Percentiles rank a stretch among this genome's conserved stretches.
Conservation (phyloP, 2,797 vertebrate genomes). For the Anabacerthia variegaticeps region DNA sequence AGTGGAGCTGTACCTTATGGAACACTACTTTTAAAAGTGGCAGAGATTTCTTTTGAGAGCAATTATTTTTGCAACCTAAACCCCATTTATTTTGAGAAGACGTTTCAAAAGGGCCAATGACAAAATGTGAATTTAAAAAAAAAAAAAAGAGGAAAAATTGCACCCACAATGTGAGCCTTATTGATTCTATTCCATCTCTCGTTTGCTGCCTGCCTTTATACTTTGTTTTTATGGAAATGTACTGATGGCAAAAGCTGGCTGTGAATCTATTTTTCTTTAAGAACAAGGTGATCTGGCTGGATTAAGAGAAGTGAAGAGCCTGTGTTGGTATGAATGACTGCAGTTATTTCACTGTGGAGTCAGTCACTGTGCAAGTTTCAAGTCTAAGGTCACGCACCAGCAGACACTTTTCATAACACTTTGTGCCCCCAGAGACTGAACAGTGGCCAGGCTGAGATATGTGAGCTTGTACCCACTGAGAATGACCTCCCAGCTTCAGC, state of each 20-base stretch:
- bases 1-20: neutral
- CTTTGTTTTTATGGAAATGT: constrained; percentile 55
- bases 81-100: neutral
- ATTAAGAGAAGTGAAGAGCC: neutral
- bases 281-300: neutral
- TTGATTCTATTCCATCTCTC: neutral
- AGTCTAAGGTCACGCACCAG: neutral
- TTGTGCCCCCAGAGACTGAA: neutral
- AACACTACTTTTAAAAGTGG: constrained; percentile 16
- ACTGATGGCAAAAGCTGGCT: constrained; percentile 50
- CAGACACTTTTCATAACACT: accelerated
- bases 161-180: neutral
- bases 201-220: constrained; percentile 26
- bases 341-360: constrained; percentile 39
- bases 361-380: neutral
- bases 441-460: neutral
- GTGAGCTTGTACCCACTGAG: neutral
- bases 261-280: constrained; percentile 49
- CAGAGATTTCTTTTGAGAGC: neutral
- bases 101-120: constrained; percentile 51
- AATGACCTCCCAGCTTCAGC: neutral
- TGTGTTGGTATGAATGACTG: neutral
- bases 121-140: constrained; percentile 43
- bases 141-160: neutral
- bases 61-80: neutral